Percentiles rank a stretch among this genome's conserved stretches.
Conservation (phyloP, 2,888 invertebrate genomes). For the Rhaphigaster nebulosa region DNA sequence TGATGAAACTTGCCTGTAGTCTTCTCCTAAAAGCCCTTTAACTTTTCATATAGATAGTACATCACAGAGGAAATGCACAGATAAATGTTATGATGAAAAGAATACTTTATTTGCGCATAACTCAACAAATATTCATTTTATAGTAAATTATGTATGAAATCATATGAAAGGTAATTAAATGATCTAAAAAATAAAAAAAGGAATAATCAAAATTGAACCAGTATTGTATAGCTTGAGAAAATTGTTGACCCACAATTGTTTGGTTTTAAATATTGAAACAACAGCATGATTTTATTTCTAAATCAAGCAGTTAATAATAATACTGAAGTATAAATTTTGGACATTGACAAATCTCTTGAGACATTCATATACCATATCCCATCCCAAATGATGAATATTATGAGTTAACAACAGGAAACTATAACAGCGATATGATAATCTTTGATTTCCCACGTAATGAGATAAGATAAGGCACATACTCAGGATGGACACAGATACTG, state of each 20-base stretch:
- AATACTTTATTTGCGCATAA: no score
- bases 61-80: no score
- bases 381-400: neutral
- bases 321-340: neutral
- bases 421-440: neutral
- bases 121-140: no score
- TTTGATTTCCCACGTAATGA: neutral
- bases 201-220: neutral
- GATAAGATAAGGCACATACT: neutral
- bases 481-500: neutral
- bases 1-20: no score
- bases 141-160: no score
- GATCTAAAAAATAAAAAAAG: neutral
- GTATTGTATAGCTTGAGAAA: neutral
- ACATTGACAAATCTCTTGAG: neutral
- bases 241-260: neutral
- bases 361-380: neutral
- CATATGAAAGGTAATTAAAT: no score
- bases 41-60: no score
- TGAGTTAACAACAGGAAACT: neutral
- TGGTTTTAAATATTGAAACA: neutral
- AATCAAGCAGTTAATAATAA: neutral
- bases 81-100: no score
- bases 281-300: neutral
- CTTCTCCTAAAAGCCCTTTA: no score